Evolutionary conservation across 2,888 invertebrate genomes (phyloP), one percentile per base, ranked within the genome.

Genomic region (Hydraecia micacea): DNA sequence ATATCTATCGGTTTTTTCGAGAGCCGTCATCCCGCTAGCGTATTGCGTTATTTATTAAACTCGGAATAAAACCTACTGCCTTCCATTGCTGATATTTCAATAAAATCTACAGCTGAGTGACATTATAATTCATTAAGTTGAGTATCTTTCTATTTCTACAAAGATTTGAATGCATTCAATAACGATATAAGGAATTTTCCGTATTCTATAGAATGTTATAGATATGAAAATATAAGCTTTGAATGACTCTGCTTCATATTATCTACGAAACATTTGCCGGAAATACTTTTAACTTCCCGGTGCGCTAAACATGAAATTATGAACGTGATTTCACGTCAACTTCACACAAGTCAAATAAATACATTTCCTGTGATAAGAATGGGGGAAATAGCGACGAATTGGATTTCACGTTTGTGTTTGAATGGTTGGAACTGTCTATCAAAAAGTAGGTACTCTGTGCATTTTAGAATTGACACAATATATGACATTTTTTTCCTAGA

Each of bases 1-100:
- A 73, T 76, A 75, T 77, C 58, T 84, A 86, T 88, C 52, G 77
- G 78, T 84, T 80, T 88, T 88, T 85, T 68, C 32, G 69, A 62
- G 65, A 67, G 71, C 32, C 58, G 42, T 76, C 39, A 69, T n/a
- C n/a, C n/a, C 15, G 65, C 67, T 39, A 46, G 42, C 63, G 13
- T 79, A 73, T 73, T 76, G 63, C 65, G 58, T 32, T 52, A n/a
- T 49, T 71, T 74, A 76, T 60, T 66, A 39, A 36, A 25, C 39
- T 39, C 8, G 60, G 32, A 36, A 55, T 68, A 72, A 46, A 77
- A 75, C 65, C 9, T 52, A 25, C 9, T 70, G 36, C 28, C 13
- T 7, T 68, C 55, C 8, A 70, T 66, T 46, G 6, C 32, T 58
- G 7, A 52, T 52, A 46, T 70, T 80, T 62, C 25, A 39, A 70